Evolutionary conservation across 1,140 invertebrate genomes (phyloP), one percentile per base, ranked within the genome.

Genomic region (Druon quercuslanigerum): DNA sequence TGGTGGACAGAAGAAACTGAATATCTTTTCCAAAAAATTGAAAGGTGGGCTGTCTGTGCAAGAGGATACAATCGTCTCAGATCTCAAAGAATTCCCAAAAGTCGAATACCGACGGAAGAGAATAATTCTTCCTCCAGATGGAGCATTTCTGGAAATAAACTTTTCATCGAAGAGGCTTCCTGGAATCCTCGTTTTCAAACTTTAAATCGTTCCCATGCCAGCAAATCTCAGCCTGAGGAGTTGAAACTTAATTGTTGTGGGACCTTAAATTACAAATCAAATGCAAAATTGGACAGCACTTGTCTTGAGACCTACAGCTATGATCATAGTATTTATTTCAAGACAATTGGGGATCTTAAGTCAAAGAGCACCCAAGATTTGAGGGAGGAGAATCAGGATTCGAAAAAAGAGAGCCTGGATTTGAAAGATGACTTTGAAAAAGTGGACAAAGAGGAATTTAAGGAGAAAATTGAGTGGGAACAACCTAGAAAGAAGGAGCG

Each of bases 311-410:
- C 78, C 3, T 91, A 90, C 46, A 86, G 88, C 14, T 89, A 90
- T 73, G 90, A 91, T 52, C 90, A 91, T 70, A 91, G 90, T 50
- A 91, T 91, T 56, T 91, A 91, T 46, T 91, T 91, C 72, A 91
- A 91, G 78, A 91, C 89, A 0, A 85, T 91, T 12, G 90, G 90
- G 0, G 90, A 91, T 46, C n/a, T 66, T 16, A 66, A 40, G 60
- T 46, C 8, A 14, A 66, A 25, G 60, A n/a, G 60, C 33, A 54
- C 8, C 33, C 57, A 66, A 20, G 20, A 33, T 12, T 16, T 66
- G 20, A 11, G 57, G 25, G 25, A 14, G 17, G 20, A 33, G 33
- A 33, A 14, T 33, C 17, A 16, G 13, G 57, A 54, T 54, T 54
- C 6, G 9, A 0, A 46, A 54, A 17, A 54, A 54, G 9, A 9